A percentile compares a stretch with the other conserved stretches of the same genome.
phyloP scores from a whole-genome alignment of 1,140 invertebrate genomes.

The Ephestia elutella region DNA sequence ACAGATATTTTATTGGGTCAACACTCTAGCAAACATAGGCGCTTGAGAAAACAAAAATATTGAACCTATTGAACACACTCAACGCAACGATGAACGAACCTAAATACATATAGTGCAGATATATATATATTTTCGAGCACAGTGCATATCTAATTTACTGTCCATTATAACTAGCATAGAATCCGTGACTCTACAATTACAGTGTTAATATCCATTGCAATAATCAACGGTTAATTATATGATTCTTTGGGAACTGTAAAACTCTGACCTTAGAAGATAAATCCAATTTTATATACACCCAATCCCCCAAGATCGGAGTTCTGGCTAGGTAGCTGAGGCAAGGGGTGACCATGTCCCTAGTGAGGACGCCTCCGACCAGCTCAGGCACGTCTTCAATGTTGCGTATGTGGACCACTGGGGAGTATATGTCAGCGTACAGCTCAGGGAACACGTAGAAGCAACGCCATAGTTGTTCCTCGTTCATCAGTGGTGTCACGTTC shows the following conservation, averaged over 20 bases:
- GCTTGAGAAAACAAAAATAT: too few species aligned
- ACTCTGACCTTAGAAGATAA: constrained; percentile 47
- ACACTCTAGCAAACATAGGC: too few species aligned
- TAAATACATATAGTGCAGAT: too few species aligned
- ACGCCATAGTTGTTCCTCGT: constrained; percentile 58
- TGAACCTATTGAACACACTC: too few species aligned
- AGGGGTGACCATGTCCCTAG: constrained; percentile 43
- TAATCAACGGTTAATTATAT: too few species aligned
- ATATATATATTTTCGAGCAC: too few species aligned
- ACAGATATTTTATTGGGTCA: too few species aligned
- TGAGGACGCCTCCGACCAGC: constrained; percentile 39
- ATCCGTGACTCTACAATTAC: too few species aligned
- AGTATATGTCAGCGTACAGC: constrained; percentile 50
- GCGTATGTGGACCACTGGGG: constrained; percentile 42
- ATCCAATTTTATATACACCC: constrained; percentile 59
- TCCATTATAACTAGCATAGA: too few species aligned
- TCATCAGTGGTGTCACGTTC: constrained; percentile 49
- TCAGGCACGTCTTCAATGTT: constrained; percentile 37
- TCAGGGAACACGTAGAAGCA: constrained; percentile 62
- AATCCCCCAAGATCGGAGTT: constrained; percentile 54
- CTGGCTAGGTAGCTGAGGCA: constrained; percentile 59
- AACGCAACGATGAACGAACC: too few species aligned
- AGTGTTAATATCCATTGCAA: too few species aligned
- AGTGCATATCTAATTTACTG: too few species aligned
- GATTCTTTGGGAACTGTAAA: neutral